Percentiles rank a stretch among this genome's conserved stretches.
Conservation (phyloP, 2,888 invertebrate species). For the Conistra vaccinii region DNA sequence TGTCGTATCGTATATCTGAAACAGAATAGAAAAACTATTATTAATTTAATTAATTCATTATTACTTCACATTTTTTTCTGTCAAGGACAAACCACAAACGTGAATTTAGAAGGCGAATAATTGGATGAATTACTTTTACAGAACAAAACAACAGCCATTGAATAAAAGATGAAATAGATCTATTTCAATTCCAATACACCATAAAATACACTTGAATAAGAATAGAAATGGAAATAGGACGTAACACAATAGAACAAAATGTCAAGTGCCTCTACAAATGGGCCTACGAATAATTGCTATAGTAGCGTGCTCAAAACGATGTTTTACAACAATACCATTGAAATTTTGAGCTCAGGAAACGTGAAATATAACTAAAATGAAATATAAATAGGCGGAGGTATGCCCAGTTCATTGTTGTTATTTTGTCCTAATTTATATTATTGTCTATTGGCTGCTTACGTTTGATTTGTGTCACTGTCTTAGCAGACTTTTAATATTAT, state of each 20-base stretch:
- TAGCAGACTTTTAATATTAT: neutral
- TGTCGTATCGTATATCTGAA: conserved; percentile 89
- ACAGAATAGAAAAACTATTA: conserved; percentile 63
- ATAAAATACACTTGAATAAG: conserved; percentile 17
- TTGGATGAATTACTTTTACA: neutral
- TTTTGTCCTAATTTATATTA: conserved; percentile 2
- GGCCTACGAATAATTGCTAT: conserved; percentile 42
- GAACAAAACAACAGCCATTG: neutral
- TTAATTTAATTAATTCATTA: neutral
- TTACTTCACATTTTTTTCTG: neutral
- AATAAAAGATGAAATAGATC: conserved; percentile 32
- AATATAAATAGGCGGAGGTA: conserved; percentile 24
- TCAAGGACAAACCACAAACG: neutral
- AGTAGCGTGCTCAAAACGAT: conserved; percentile 35
- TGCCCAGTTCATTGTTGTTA: conserved; percentile 1
- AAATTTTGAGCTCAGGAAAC: conserved; percentile 34
- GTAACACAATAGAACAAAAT: conserved; percentile 34
- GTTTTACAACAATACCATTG: conserved; percentile 32
- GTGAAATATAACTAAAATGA: conserved; percentile 22
- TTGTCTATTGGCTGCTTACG: neutral
- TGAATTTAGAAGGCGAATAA: neutral
- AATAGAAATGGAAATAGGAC: conserved; percentile 51
- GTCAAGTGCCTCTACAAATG: conserved; percentile 32
- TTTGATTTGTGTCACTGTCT: neutral
- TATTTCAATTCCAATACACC: conserved; percentile 17